Conservation (phyloP, 2,888 invertebrate species). For the Andrena trimmerana region DNA sequence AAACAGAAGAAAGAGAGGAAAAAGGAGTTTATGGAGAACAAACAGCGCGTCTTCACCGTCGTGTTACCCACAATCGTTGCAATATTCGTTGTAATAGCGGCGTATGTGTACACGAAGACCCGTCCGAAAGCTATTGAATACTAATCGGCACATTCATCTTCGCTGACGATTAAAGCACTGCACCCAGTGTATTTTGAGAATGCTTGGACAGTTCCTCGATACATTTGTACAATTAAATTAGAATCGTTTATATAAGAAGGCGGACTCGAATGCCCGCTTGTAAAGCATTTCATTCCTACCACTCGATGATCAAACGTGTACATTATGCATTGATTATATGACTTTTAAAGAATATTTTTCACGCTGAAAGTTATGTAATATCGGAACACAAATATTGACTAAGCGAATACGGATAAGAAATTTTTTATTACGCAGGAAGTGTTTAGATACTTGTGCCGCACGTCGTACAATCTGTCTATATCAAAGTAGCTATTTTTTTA, state of each 20-base stretch:
- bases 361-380: conserved; percentile 39
- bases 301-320: conserved; percentile 37
- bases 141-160: conserved; percentile 64
- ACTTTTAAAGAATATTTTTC: conserved; percentile 58
- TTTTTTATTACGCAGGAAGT: conserved; percentile 42
- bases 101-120: conserved; percentile 93
- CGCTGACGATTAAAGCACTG: conserved; percentile 32
- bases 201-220: conserved; percentile 59
- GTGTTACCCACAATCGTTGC: conserved; percentile 91
- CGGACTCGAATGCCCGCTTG: conserved; percentile 31
- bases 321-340: conserved; percentile 42
- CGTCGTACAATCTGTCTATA: conserved; percentile 38
- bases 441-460: conserved; percentile 38
- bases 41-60: conserved; percentile 92
- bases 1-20: conserved; percentile 94
- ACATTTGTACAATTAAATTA: conserved; percentile 53
- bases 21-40: conserved; percentile 92
- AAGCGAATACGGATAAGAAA: conserved; percentile 40
- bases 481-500: conserved; percentile 41
- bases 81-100: conserved; percentile 90
- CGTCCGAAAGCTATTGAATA: conserved; percentile 87
- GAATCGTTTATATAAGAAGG: conserved; percentile 49
- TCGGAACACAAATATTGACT: conserved; percentile 34
- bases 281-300: conserved; percentile 44
- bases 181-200: conserved; percentile 45